phyloP scores from a whole-genome alignment of 2,888 invertebrate species.

The Syrphus vitripennis region DNA sequence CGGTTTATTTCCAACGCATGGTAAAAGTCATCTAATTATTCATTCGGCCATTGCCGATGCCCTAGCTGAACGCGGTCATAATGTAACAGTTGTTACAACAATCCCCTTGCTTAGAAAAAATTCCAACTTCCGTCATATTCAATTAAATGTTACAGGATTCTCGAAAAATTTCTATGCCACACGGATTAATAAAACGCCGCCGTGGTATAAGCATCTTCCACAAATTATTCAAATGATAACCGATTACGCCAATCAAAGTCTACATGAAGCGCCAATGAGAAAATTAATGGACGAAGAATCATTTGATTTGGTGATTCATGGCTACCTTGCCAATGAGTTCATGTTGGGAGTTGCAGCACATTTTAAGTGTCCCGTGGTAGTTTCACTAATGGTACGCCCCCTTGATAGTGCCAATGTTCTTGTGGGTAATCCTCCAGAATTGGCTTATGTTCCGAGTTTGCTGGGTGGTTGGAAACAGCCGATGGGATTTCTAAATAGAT shows the following conservation, averaged over 20 bases:
- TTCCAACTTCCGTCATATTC: no score
- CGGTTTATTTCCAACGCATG: no score
- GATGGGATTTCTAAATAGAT: conserved; percentile 74
- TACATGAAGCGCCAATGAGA: conserved; percentile 39
- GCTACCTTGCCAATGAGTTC: conserved; percentile 68
- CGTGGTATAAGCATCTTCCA: no score
- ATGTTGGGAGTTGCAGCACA: conserved; percentile 78
- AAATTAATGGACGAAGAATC: conserved; percentile 61
- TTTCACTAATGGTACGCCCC: conserved; percentile 75
- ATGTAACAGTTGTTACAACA: no score
- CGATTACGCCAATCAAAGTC: not conserved
- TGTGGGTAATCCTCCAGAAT: conserved; percentile 76
- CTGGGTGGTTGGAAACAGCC: conserved; percentile 44
- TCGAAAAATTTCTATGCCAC: no score
- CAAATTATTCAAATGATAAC: not conserved
- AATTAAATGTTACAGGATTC: no score
- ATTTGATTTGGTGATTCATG: conserved; percentile 72
- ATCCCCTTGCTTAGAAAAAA: no score
- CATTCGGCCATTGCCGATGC: no score
- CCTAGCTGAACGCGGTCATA: no score
- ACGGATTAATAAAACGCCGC: no score
- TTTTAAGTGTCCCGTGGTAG: conserved; percentile 76
- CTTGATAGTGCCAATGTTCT: conserved; percentile 71
- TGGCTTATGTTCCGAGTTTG: conserved; percentile 74
- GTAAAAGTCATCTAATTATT: no score